A percentile compares a stretch with the other conserved stretches of the same genome.
Conservation (phyloP, 2,797 vertebrate species). For the Peromyscus nudipes region DNA sequence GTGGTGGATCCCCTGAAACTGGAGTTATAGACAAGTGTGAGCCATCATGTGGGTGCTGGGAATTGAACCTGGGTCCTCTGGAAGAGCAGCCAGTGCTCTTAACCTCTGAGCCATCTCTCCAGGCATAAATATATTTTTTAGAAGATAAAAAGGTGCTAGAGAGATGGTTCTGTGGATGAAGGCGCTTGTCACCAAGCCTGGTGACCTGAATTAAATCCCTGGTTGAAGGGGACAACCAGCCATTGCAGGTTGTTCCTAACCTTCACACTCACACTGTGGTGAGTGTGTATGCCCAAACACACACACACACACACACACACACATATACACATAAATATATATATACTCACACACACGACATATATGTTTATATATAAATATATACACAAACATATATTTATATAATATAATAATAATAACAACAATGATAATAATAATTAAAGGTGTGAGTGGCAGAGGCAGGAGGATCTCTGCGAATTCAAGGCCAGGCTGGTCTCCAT, state of each 20-base stretch:
- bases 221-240: not conserved
- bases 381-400: no score
- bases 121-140: not conserved
- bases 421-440: not conserved
- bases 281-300: not conserved
- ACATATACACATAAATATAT: no score
- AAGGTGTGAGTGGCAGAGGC: not conserved
- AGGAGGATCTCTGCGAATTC: not conserved
- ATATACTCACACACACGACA: no score
- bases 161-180: not conserved
- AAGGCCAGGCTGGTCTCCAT: not conserved
- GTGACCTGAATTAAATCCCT: not conserved
- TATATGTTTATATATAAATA: no score
- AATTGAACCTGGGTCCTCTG: not conserved
- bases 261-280: no score
- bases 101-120: not conserved
- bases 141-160: not conserved
- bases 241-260: not conserved
- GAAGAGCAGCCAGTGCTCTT: not conserved
- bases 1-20: not conserved
- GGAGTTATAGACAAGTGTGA: not conserved
- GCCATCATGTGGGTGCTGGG: not conserved
- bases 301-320: no score
- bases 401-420: no score
- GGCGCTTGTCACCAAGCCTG: not conserved